These are phyloP conservation scores for Brachionichthys hirsutus DNA, from an alignment of 2,113 vertebrate species.

Conservation along the genomic window DNA sequence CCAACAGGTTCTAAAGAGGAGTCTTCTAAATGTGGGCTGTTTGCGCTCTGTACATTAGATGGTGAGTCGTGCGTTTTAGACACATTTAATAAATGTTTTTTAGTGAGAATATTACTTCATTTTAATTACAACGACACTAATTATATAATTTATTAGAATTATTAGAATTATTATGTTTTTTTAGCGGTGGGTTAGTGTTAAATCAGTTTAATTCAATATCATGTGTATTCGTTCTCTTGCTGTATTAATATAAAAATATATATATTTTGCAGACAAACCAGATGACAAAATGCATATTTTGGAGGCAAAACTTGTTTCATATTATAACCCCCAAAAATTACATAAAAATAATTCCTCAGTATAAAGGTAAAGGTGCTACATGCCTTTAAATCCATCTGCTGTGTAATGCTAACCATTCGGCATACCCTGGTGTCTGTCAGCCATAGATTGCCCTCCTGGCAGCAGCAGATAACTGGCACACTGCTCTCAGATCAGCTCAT, in stretches of 20 bases:
- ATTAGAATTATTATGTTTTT: no score
- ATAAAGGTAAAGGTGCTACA: background rate
- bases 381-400: background rate
- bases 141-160: no score
- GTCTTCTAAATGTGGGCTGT: slow-evolving; percentile 84
- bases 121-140: no score
- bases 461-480: slow-evolving; percentile 18
- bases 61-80: slow-evolving; percentile 77
- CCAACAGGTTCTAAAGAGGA: slow-evolving; percentile 76
- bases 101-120: background rate
- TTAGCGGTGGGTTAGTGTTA: no score
- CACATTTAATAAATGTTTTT: background rate
- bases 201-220: no score
- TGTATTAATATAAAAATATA: no score
- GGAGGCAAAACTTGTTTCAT: no score
- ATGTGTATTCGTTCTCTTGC: no score
- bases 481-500: slow-evolving; percentile 28
- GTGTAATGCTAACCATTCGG: background rate
- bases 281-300: no score
- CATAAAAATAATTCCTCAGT: no score
- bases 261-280: no score
- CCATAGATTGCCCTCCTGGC: background rate
- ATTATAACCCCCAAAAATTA: no score
- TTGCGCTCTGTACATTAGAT: slow-evolving; percentile 95
- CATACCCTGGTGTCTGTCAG: background rate